Evolutionary conservation across 1,140 invertebrate genomes (phyloP), one percentile per base, ranked within the genome.

Genomic region (Mizuhopecten yessoensis): DNA sequence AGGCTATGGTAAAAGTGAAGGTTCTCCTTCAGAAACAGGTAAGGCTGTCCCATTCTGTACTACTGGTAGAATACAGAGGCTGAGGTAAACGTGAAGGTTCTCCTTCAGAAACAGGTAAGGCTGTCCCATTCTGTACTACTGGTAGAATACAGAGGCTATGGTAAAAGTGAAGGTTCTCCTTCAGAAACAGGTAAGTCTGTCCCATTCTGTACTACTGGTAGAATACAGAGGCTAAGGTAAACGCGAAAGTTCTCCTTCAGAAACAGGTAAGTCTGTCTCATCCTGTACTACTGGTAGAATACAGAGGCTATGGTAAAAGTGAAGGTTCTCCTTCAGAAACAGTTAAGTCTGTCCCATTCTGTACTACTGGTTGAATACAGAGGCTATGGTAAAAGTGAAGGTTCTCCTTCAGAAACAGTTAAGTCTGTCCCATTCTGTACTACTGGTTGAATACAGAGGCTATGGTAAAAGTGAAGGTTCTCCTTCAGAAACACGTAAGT

Each of bases 201-300:
- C 89, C 36, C 13, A 39, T 39, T n/a, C n/a, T 96, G 97, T 99
- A 92, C 96, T 99, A 34, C 97, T 99, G 97, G 97, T 99, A 20
- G 99, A 99, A 95, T 99, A 99, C 95, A 97, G 99, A 95, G 99
- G 99, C 0, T 99, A 99, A 97, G 99, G 99, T 3, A 97, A 98
- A 29, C 99, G 98, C 86, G 98, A 99, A 94, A 99, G 99, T 0
- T 97, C 97, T 7, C 98, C 99, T 15, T 98, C 98, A 15, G 99
- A 99, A 97, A 97, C 97, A 94, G 99, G 96, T 96, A 92, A 92
- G 90, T 91, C 7, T 49, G 42, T 90, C 89, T 13, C 13, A 39
- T 39, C n/a, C n/a, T n/a, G n/a, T n/a, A n/a, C n/a, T n/a, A n/a
- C n/a, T n/a, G n/a, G n/a, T n/a, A n/a, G n/a, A n/a, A n/a, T n/a